These are phyloP conservation scores for Columba janthina DNA, from an alignment of 2,113 vertebrate species.

Conservation along the genomic window DNA sequence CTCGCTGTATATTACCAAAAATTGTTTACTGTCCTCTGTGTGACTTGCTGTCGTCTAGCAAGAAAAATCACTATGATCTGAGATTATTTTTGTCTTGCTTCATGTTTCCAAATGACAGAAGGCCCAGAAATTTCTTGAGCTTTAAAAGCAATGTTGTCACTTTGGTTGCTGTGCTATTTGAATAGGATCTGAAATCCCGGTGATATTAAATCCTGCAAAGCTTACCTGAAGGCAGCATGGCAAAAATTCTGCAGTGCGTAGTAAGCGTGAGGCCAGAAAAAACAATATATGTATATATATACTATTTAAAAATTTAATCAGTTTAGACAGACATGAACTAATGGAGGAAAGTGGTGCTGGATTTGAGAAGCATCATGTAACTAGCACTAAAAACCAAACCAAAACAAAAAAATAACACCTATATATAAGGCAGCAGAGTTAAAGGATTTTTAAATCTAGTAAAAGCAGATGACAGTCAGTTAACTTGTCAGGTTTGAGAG, in stretches of 20 bases:
- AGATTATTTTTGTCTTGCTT: background rate
- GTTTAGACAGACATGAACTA: background rate
- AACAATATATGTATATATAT: background rate
- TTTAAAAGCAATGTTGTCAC: background rate
- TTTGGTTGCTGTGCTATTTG: background rate
- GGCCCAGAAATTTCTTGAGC: background rate
- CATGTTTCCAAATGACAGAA: background rate
- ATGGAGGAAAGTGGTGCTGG: background rate
- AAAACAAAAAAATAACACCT: background rate
- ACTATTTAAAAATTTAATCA: background rate
- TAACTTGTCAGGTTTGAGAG: background rate
- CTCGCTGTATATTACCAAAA: background rate
- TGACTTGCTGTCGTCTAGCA: background rate
- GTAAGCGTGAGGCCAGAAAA: background rate
- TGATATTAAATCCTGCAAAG: constrained; percentile 11
- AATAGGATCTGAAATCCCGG: background rate
- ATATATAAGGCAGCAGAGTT: background rate
- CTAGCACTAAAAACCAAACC: background rate
- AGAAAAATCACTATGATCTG: background rate
- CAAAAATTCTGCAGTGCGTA: background rate
- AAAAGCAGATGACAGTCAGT: background rate
- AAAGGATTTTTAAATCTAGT: background rate
- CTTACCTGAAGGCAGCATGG: background rate
- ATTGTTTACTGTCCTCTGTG: background rate
- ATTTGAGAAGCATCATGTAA: background rate